Base-by-base conservation (phyloP, 2,113 vertebrate genomes). In the Gavia stellata region DNA sequence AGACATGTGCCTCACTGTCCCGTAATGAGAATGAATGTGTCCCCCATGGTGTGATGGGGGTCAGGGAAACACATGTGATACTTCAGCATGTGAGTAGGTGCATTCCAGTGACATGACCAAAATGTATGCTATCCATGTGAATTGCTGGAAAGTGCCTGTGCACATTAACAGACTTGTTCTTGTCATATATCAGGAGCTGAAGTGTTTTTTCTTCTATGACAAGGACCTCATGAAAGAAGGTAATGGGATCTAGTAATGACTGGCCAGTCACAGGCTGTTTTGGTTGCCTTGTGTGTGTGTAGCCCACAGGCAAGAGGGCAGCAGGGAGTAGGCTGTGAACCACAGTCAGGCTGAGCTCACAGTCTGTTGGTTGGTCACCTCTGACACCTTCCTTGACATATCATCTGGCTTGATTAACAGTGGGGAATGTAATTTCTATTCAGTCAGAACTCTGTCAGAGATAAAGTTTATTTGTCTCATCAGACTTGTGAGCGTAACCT, bases 1-100 rank as follows among this genome's bases (percentile, higher is more conserved):
- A 58, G 49, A 29, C 17, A 3, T 21, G 12, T 68, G 20, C 26
- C 40, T 40, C 24, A 13, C 68, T 62, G 44, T 49, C 62, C 31
- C 1, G 0, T 52, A 16, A 34, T 24, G 23, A 91, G 50, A 81
- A 63, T 26, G 25, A 26, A 19, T 34, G 14, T 1, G 1, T 47
- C 28, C 31, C 14, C 18, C 11, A 0, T 21, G 14, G 26, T 34
- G 24, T 23, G 20, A 9, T 29, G 38, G 10, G 10, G 2, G 3
- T 71, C 42, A 80, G 75, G 33, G 44, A 14, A 70, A 33, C 13
- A 4, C 1, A 6, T 24, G 21, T 5, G 5, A n/a, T 53, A 50
- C 6, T 40, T 71, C 6, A 56, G 16, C 16, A 2, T 17, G 14
- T 17, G 25, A 44, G 5, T 66, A 49, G 18, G 15, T 25, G 8